phyloP scores from a whole-genome alignment of 2,113 vertebrate genomes.

The Ifrita kowaldi region DNA sequence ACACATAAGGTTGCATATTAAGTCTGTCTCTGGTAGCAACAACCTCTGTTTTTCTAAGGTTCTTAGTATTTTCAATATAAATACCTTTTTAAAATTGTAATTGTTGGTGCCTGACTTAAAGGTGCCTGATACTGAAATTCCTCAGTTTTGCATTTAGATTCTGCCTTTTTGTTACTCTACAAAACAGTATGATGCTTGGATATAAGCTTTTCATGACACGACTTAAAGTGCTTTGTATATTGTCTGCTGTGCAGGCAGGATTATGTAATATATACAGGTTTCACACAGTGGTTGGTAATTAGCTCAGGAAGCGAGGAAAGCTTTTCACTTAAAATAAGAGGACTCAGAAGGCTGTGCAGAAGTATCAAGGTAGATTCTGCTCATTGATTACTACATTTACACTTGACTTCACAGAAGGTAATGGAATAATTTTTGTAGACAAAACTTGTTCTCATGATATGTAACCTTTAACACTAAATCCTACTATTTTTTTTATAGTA shows the following conservation, averaged over 20 bases:
- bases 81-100: not conserved
- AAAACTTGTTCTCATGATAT: not conserved
- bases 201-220: not conserved
- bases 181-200: not conserved
- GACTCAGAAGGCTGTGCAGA: not conserved
- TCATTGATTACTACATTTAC: not conserved
- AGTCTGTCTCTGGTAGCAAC: not conserved
- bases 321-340: not conserved
- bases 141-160: not conserved
- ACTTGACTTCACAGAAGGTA: not conserved
- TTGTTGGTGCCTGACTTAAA: not conserved
- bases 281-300: not conserved
- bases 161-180: not conserved
- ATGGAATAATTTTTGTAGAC: not conserved
- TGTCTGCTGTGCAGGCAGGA: not conserved
- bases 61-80: not conserved
- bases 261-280: not conserved
- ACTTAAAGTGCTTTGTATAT: not conserved
- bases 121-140: not conserved
- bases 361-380: fast-evolving
- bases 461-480: not conserved
- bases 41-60: not conserved
- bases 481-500: not conserved
- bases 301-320: not conserved
- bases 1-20: not conserved